Evolutionary conservation across 1,140 invertebrate species (phyloP), one percentile per base, ranked within the genome.

Genomic region (Adoxophyes honmai): DNA sequence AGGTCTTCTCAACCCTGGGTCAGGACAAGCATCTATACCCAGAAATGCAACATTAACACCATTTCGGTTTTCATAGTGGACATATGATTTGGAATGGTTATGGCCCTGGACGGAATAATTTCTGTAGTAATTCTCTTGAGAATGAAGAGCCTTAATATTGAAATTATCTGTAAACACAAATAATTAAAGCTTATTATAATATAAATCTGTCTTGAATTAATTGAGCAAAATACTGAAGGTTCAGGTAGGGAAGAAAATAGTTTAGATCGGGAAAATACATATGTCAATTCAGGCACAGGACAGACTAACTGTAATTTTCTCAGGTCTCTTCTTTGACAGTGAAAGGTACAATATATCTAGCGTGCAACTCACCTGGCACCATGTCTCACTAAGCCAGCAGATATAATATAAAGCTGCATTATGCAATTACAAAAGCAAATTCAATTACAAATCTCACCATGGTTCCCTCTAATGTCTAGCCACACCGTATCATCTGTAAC

Each of bases 381-480:
- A n/a, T n/a, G n/a, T n/a, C n/a, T n/a, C n/a, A n/a, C n/a, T n/a
- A n/a, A n/a, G n/a, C n/a, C n/a, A n/a, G n/a, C n/a, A n/a, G n/a
- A n/a, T n/a, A n/a, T n/a, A n/a, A n/a, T n/a, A n/a, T n/a, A n/a
- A n/a, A n/a, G n/a, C n/a, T n/a, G n/a, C n/a, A n/a, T n/a, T n/a
- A n/a, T n/a, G n/a, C n/a, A n/a, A n/a, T n/a, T n/a, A n/a, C n/a
- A n/a, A n/a, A n/a, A n/a, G n/a, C n/a, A n/a, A n/a, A n/a, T n/a
- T n/a, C n/a, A n/a, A 53, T 36, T 21, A 18, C 21, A 33, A 38
- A 56, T 60, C 68, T 80, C 90, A 97, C 96, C 97, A 93, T 98
- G 97, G 91, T 98, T 98, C 82, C 97, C 97, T 86, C 97, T 91
- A 57, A 98, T 94, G 89, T 98, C 97, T 39, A 98, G 88, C 96